A percentile compares a stretch with the other conserved stretches of the same genome.
Evolutionary conservation across 2,113 vertebrate species (phyloP).

Genomic region (Periophthalmus modestus): DNA sequence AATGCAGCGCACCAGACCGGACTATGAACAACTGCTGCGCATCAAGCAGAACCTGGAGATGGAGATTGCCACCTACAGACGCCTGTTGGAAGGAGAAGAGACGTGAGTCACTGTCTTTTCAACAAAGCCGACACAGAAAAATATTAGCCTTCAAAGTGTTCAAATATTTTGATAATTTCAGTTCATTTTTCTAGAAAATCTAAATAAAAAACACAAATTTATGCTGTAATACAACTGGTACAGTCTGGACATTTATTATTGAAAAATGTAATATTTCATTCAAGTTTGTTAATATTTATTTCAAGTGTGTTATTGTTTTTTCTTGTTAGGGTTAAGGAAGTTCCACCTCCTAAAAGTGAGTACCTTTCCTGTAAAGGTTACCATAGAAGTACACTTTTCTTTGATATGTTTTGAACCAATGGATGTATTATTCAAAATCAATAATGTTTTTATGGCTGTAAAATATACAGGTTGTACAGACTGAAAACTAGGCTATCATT

Average conservation of each 20-base stretch:
- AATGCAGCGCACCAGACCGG: conserved; percentile 80
- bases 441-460: neutral
- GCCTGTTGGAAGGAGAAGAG: conserved; percentile 82
- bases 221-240: neutral
- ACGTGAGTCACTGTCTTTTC: conserved; percentile 51
- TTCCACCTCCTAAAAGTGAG: conserved; percentile 77
- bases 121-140: neutral
- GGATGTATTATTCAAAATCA: neutral
- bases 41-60: conserved; percentile 83
- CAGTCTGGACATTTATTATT: neutral
- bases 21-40: conserved; percentile 82
- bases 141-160: neutral
- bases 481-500: too few species aligned
- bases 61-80: conserved; percentile 83
- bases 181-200: too few species aligned
- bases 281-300: too few species aligned
- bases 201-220: neutral
- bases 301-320: conserved; percentile 8
- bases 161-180: too few species aligned
- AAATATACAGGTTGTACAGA: neutral
- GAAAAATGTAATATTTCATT: neutral
- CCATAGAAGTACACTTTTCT: too few species aligned
- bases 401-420: neutral
- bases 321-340: conserved; percentile 71
- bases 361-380: conserved; percentile 1